A percentile compares a stretch with the other conserved stretches of the same genome.
phyloP scores from a whole-genome alignment of 2,113 vertebrate species.

The Montifringilla adamsi region DNA sequence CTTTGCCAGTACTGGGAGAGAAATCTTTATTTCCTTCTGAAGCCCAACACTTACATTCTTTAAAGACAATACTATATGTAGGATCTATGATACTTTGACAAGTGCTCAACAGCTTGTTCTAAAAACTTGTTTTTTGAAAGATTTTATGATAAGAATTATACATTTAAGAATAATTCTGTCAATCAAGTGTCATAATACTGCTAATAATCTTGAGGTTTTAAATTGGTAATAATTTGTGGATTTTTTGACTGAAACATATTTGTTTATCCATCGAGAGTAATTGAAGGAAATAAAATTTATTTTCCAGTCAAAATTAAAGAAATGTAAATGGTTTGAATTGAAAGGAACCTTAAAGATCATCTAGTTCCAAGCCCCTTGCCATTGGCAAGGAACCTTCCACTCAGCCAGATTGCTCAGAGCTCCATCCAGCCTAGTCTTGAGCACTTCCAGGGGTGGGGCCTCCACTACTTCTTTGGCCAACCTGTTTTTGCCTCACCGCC shows the following conservation, averaged over 20 bases:
- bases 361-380: neutral
- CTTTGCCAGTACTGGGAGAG: neutral
- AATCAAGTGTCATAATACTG: neutral
- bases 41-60: neutral
- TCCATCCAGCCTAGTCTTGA: neutral
- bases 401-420: neutral
- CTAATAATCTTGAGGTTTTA: neutral
- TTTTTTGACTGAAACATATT: neutral
- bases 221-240: neutral
- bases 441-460: neutral
- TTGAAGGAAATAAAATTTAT: neutral
- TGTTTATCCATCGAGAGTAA: neutral
- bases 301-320: neutral
- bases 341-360: neutral
- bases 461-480: neutral
- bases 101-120: neutral
- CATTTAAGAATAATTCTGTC: neutral
- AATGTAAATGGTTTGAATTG: neutral
- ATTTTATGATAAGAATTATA: neutral
- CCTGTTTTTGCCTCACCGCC: neutral
- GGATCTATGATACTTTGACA: neutral
- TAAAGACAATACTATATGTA: neutral
- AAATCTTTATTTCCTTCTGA: conserved; percentile 23
- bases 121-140: neutral
- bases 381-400: neutral